Base-by-base conservation (phyloP, 2,888 invertebrate species). In the Ophion slaviceki region DNA sequence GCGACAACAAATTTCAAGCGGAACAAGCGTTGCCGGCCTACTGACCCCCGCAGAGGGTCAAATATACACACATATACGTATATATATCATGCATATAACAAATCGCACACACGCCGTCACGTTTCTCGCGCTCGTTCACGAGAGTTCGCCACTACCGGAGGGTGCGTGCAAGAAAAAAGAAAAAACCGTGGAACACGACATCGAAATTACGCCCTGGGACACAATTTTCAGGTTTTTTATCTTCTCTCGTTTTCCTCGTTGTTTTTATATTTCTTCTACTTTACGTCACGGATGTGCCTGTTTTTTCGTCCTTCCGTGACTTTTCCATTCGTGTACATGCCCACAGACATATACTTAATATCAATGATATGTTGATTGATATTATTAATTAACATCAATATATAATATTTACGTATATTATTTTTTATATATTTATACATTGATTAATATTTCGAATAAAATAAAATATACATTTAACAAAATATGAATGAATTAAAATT, bases 1-100 rank as follows among this genome's bases (percentile, higher is more conserved):
- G 53, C 53, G 53, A 53, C 53, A 17, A 53, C 14, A 53, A 53
- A 17, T 53, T 53, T 53, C 53, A 53, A 53, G 70, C 61, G 40
- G 20, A 67, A 40, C 57, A n/a, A 68, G 72, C 72, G 67, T 68
- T 24, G 68, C 80, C 66, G 83, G 75, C 75, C 79, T 57, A 79
- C 24, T 83, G 75, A 83, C 75, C 83, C 74, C 78, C 74, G 53
- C 53, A 57, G 61, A 66, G 80, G 75, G 74, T 79, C 61, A 57
- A 40, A 66, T 59, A 57, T 47, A 28, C 66, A 10, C 53, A 66
- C 14, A 20, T 28, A 8, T 11, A 40, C 47, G 67, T 62, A 59
- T 57, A n/a, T 40, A 28, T 40, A 40, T 61, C 57, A 14, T 14
- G 53, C 11, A 53, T 17, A 53, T 53, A 53, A 53, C 53, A 17